Base-by-base conservation (phyloP, 2,113 vertebrate species). In the Nesogale talazaci region DNA sequence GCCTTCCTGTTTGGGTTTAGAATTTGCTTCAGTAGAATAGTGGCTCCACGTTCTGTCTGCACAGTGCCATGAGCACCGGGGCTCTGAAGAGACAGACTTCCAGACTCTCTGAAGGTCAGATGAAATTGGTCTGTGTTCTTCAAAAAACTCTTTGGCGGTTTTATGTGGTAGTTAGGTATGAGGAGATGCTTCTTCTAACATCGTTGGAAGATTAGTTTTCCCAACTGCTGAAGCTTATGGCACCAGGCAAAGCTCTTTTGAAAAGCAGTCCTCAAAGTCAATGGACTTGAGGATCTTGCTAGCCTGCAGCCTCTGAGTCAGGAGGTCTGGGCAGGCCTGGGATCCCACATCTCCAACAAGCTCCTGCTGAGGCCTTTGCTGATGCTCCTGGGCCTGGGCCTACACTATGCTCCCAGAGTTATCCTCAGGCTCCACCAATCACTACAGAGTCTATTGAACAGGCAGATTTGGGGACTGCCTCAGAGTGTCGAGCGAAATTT, bases 1-100 rank as follows among this genome's bases (percentile, higher is more conserved):
- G 74, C 34, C 31, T 87, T 72, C 82, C 25, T 25, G 27, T 38
- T 94, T 94, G 67, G 78, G 38, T 83, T 95, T 87, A 83, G 88
- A 91, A 57, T 91, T 92, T 61, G 52, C 69, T 74, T 83, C 31
- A 20, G 9, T 31, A 40, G 29, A 82, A 46, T 2, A 79, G 63
- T 86, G 72, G 15, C 31, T 91, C 59, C 85, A 31, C 27, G 6
- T 76, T 75, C 70, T 92, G 83, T 40, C 56, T 46, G 52, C 27
- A 20, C 19, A 23, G 11, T 69, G 20, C 34, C 81, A 75, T 78
- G 74, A 78, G 27, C 65, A 23, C 3, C 25, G 56, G 56, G 36
- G 52, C 34, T 74, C 56, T 85, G n/a, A 25, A 63, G 36, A 76
- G 25, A 57, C 1, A 36, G 72, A 72, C 46, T 52, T 56, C 75